Evolutionary conservation across 2,797 vertebrate species (phyloP).

Genomic region (Brachymystax lenok): DNA sequence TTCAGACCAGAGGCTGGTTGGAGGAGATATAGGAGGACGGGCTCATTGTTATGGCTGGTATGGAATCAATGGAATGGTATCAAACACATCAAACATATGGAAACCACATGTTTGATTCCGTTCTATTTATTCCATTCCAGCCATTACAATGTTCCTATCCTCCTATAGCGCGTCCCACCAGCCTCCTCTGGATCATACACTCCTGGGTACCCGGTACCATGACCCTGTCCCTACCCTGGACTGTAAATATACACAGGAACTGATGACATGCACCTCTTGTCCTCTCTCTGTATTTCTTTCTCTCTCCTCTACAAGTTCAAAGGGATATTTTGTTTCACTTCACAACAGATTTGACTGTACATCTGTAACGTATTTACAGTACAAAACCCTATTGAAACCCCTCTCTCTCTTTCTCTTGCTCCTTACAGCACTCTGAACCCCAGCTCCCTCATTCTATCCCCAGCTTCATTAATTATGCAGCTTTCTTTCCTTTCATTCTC

Average conservation of each 20-base stretch:
- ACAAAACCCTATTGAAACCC: background rate
- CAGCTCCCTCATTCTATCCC: background rate
- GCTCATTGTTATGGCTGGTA: too few species aligned
- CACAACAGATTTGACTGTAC: background rate
- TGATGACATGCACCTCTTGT: slow-evolving; percentile 10
- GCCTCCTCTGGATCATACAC: background rate
- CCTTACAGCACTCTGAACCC: too few species aligned
- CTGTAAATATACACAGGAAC: background rate
- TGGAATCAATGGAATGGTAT: too few species aligned
- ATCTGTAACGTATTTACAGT: background rate
- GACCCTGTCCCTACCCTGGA: background rate
- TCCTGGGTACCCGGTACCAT: background rate
- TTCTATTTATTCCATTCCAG: too few species aligned
- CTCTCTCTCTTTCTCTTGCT: background rate
- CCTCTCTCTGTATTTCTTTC: background rate
- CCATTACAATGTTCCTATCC: too few species aligned
- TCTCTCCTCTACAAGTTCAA: too few species aligned
- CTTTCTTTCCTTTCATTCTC: background rate
- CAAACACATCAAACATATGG: too few species aligned
- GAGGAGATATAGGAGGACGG: too few species aligned
- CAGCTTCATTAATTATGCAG: slow-evolving; percentile 31
- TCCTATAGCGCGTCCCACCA: too few species aligned
- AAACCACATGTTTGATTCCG: too few species aligned
- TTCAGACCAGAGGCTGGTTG: too few species aligned
- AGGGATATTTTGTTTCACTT: too few species aligned